Base-by-base conservation (phyloP, 2,113 vertebrate genomes). In the Notothenia rossii region DNA sequence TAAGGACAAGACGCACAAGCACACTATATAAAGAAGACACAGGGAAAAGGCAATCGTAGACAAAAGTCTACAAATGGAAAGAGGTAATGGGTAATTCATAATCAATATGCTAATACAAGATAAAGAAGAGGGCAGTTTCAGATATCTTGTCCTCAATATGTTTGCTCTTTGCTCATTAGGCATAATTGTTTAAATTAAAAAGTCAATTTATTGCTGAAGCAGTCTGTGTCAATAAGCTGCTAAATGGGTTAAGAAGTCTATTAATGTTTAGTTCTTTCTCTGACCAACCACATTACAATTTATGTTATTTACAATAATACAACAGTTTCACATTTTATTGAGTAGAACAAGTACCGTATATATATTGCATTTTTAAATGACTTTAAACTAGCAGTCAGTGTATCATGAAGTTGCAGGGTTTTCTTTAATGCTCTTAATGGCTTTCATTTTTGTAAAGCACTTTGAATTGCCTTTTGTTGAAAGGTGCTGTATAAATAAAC, bases 31-130 rank as follows among this genome's bases (percentile, higher is more conserved):
- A 40, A 40, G 15, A 51, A 66, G 54, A 83, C 77, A 74, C 49
- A 58, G n/a, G 61, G 50, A 62, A 72, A 69, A 81, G 36, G 62
- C 51, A 54, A 65, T 69, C 65, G 66, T 45, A 72, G 25, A 72
- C 58, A 69, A 53, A 83, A 68, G 82, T 90, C 87, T 87, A 83
- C 83, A 86, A 84, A 86, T 69, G 11, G 51, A 83, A 89, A 90
- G 80, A 3, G 84, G 88, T 85, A 40, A 76, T 51, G 9, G 86
- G 88, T 85, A 40, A 76, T 49, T 17, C 10, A 86, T 89, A 91
- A 86, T 85, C 82, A 72, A 65, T 85, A 80, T 33, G 29, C 63
- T 69, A 50, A 67, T 3, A 48, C 48, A 50, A 40, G 36, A 40
- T 40, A 40, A 6, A 1, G 36, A 8, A 7, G 36, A 7, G 36